Evolutionary conservation across 2,113 vertebrate genomes (phyloP), one percentile per base, ranked within the genome.

Genomic region (Bubo bubo): DNA sequence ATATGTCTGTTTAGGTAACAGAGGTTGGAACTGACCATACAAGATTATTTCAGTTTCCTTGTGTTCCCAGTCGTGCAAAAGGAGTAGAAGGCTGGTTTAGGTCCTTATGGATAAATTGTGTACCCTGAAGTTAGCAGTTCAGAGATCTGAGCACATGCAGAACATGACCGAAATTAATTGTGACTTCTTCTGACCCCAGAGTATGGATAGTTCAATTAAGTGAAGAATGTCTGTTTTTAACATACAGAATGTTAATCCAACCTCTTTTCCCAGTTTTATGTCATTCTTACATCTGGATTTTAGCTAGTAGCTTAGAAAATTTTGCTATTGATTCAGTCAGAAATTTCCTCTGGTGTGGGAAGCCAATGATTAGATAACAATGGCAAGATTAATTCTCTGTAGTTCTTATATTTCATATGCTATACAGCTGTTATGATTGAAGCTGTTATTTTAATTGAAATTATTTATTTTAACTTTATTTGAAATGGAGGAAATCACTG

Each of bases 401-500:
- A 35, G 17, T 37, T 79, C 10, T 71, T 72, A 5, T 14, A 41
- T 80, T 80, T 35, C 53, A 32, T 72, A 37, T 28, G 28, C 35
- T 79, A 59, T 17, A 35, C 8, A 34, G 30, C 47, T 62, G 18
- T 79, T 12, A 4, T 59, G 17, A 3, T 64, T 91, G n/a, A 93
- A 87, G 45, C 52, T 79, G 16, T 62, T 72, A 26, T 8, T 95
- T 82, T 63, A 85, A 75, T 24, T 79, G 52, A 79, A 72, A 64
- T 59, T 84, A 91, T 79, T 93, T 96, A 92, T 96, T 88, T 79
- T 86, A 76, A 63, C 5, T 89, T 50, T 85, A 72, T 90, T 90
- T 79, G 16, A 96, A 87, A 24, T 86, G 23, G 17, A 67, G n/a
- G 35, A 67, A 77, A 55, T 74, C 3, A 8, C 41, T 79, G 17